Base-by-base conservation (phyloP, 92 coral and sea anemone genomes). In the Porites rus region DNA sequence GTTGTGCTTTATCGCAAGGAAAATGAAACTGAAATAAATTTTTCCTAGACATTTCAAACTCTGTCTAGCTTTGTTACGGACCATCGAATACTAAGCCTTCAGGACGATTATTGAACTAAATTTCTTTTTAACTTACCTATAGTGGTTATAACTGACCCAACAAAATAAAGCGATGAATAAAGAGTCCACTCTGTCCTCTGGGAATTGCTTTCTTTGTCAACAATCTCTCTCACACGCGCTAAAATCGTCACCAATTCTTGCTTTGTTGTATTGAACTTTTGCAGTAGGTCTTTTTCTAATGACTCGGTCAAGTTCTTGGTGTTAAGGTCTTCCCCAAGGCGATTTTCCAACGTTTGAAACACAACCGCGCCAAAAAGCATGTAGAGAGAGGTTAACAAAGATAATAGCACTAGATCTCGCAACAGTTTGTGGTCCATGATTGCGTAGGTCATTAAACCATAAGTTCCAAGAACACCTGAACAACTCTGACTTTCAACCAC, bases 71-170 rank as follows among this genome's bases (percentile, higher is more conserved):
- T 38, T 38, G 46, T 4, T 38, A 38, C 46, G 46, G 46, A 38
- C 6, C 46, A 38, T 38, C 46, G 46, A 38, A 38, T 38, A 38
- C 46, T 38, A 38, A 38, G 46, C 46, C 46, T 38, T 38, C 46
- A 38, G 46, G 5, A 38, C 46, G 46, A 38, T 59, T 17, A 59
- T 17, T 11, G 13, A 59, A 59, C 18, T 62, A n/a, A 7, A n/a
- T 62, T 62, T n/a, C 17, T 0, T 24, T 18, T 8, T 12, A 80
- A 51, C 89, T 85, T 50, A 85, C 89, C 89, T 56, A 85, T 75
- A 10, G 89, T 85, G 51, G 89, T 85, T 24, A 85, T 66, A 19
- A 76, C 89, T 54, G 89, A 85, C 16, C 89, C 89, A 53, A 77
- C 89, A 51, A 85, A 85, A 20, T 85, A 85, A 7, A 85, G 77